phyloP scores from a whole-genome alignment of 2,888 invertebrate genomes.

The Limnephilus marmoratus region DNA sequence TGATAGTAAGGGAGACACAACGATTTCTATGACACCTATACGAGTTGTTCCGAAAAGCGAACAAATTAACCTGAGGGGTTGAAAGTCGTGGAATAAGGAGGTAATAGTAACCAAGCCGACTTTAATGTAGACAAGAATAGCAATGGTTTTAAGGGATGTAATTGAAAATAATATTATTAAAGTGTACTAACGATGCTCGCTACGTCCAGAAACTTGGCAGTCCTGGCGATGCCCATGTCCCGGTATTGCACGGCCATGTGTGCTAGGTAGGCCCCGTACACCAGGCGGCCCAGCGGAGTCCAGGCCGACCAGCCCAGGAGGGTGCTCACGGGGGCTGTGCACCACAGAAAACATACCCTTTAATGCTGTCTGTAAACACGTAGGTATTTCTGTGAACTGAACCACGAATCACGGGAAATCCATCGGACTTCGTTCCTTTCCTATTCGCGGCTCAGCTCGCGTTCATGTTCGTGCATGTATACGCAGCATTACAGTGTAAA shows the following conservation, averaged over 20 bases:
- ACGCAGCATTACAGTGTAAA: too few relatives aligned
- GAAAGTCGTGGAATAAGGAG: neutral
- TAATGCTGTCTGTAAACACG: too few relatives aligned
- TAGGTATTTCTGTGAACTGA: too few relatives aligned
- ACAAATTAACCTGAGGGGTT: too few relatives aligned
- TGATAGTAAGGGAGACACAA: too few relatives aligned
- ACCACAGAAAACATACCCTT: neutral
- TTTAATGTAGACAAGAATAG: neutral
- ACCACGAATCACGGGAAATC: too few relatives aligned
- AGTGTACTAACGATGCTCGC: conserved; percentile 70
- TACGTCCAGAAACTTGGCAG: conserved; percentile 71
- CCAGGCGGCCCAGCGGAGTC: conserved; percentile 78
- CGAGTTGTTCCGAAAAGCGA: too few relatives aligned
- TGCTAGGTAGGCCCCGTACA: conserved; percentile 79
- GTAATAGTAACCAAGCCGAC: neutral
- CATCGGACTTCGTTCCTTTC: too few relatives aligned
- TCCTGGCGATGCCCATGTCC: conserved; percentile 74
- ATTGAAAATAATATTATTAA: neutral
- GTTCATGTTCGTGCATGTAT: too few relatives aligned
- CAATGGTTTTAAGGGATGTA: neutral
- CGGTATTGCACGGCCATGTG: conserved; percentile 77
- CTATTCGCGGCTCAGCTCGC: too few relatives aligned
- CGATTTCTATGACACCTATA: too few relatives aligned
- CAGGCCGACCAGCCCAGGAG: conserved; percentile 78
- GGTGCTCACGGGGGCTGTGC: conserved; percentile 71